Base-by-base conservation (phyloP, 2,888 invertebrate genomes). In the Cheilosia impressa region DNA sequence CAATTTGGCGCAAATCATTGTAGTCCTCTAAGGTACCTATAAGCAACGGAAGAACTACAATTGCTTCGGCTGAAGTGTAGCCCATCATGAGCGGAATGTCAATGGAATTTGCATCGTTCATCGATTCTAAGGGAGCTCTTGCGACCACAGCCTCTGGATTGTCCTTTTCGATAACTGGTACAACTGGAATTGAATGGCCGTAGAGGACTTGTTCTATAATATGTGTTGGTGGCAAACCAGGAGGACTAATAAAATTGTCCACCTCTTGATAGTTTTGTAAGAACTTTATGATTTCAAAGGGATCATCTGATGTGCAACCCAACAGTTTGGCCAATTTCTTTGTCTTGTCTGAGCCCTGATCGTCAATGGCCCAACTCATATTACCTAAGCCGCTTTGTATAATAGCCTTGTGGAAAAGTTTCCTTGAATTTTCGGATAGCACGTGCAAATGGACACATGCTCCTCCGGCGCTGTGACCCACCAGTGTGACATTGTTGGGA, bases 81-180 rank as follows among this genome's bases (percentile, higher is more conserved):
- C 94, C 93, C 41, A 93, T 90, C 7, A 94, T 91, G 0, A 92
- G 90, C 1, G 94, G 93, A 0, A 93, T 93, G 1, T 93, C 91
- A 41, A 93, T 90, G 27, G 92, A 92, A 41, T 88, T 89, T 22
- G 91, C 91, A 71, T 88, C 88, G 87, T 90, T 91, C 1, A 93
- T 75, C 1, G 93, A 91, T 41, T 93, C 78, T 88, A 94, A 68
- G 89, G 94, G 88, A 89, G 57, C 13, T 75, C 76, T 76, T 0
- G 87, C 73, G 2, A 89, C 55, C 15, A 89, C 87, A 24, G 88
- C 78, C 17, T 73, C 66, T 7, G 41, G n/a, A 52, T 53, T 71
- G 0, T 65, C 52, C 7, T 72, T 24, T 68, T 89, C 89, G 34
- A 89, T 57, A 3, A 83, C 85, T 13, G 89, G 89, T 17, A 69